A percentile compares a stretch with the other conserved stretches of the same genome.
phyloP scores from a whole-genome alignment of 2,113 vertebrate species.

The Ifrita kowaldi region DNA sequence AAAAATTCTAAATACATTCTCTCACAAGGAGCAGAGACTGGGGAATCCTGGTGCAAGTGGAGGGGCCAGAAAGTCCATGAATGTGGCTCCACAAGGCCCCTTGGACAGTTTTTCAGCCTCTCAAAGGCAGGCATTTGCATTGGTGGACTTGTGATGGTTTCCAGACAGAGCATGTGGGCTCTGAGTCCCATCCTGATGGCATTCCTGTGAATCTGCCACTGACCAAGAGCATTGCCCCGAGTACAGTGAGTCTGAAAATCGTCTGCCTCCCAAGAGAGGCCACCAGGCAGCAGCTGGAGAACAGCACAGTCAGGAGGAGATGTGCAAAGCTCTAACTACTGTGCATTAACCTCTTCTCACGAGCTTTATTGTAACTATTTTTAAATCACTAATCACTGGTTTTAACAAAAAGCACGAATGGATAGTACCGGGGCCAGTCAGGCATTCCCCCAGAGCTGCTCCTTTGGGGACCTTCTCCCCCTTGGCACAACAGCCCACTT shows the following conservation, averaged over 20 bases:
- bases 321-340: background rate
- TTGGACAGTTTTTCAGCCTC: background rate
- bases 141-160: background rate
- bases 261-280: background rate
- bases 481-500: background rate
- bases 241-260: background rate
- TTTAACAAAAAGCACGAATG: background rate
- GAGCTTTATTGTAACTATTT: background rate
- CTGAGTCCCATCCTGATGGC: background rate
- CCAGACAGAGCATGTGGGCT: background rate
- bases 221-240: background rate
- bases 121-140: background rate
- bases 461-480: background rate
- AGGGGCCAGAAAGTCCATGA: background rate
- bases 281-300: background rate
- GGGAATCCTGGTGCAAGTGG: background rate
- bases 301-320: background rate
- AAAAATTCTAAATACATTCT: background rate
- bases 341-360: background rate
- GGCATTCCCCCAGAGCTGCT: background rate
- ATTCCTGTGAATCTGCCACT: background rate
- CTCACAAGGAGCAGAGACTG: background rate
- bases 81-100: background rate
- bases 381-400: background rate
- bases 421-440: accelerated